These are phyloP conservation scores for Eleginops maclovinus DNA, from an alignment of 2,113 vertebrate species.

Conservation along the genomic window DNA sequence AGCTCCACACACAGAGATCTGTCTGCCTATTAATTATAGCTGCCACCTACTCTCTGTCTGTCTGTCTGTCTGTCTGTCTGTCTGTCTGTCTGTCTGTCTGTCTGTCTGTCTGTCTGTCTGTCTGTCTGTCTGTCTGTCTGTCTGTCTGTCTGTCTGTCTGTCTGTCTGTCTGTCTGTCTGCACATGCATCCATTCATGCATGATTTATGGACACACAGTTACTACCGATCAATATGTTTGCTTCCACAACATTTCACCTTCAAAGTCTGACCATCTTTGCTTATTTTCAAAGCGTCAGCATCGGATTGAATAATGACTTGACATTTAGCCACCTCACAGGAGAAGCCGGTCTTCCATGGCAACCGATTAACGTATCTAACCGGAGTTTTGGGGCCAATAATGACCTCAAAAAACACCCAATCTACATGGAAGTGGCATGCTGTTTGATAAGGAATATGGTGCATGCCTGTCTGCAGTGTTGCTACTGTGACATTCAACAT, in stretches of 20 bases:
- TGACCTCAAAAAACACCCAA: constrained; percentile 11
- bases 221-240: not conserved
- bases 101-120: too few species aligned
- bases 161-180: too few species aligned
- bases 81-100: too few species aligned
- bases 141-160: too few species aligned
- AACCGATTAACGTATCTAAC: constrained; percentile 27
- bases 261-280: constrained; percentile 4
- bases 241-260: not conserved
- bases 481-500: not conserved
- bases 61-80: too few species aligned
- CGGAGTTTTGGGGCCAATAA: not conserved
- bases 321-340: constrained; percentile 43
- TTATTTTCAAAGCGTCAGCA: constrained; percentile 39
- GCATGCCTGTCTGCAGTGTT: not conserved
- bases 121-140: too few species aligned
- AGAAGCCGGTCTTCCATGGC: constrained; percentile 42
- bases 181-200: not conserved
- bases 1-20: constrained; percentile 8
- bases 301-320: constrained; percentile 40
- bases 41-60: too few species aligned
- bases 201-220: constrained; percentile 30
- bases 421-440: constrained; percentile 1
- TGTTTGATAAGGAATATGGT: not conserved
- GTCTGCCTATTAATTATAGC: constrained; percentile 46